phyloP scores from a whole-genome alignment of 1,140 invertebrate genomes.

The silkworm (Bombyx mori) region ASM3026992v2 NC_085118.1:10183001-10183500 shows the following conservation, averaged over 20 bases:
- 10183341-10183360: conserved; percentile 67
- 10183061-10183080: conserved; percentile 63
- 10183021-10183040: conserved; percentile 51
- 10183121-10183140: conserved; percentile 49
- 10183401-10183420: conserved; percentile 40
- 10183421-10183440: conserved; percentile 57
- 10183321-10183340: conserved; percentile 61
- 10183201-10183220: conserved; percentile 54
- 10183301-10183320: conserved; percentile 60
- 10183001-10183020: conserved; percentile 52
- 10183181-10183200: conserved; percentile 51
- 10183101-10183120: conserved; percentile 39
- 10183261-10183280: conserved; percentile 54
- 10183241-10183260: conserved; percentile 62
- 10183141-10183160: conserved; percentile 41
- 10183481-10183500: background rate
- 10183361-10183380: conserved; percentile 65
- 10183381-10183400: conserved; percentile 53
- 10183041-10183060: conserved; percentile 50
- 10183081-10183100: conserved; percentile 19
- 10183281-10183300: conserved; percentile 62
- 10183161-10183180: conserved; percentile 56
- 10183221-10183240: conserved; percentile 41
- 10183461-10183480: conserved; percentile 66
- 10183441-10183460: conserved; percentile 67